A percentile compares a stretch with the other conserved stretches of the same genome.
Evolutionary conservation across 2,113 vertebrate genomes (phyloP).

Genomic region (Myotis brandtii): DNA sequence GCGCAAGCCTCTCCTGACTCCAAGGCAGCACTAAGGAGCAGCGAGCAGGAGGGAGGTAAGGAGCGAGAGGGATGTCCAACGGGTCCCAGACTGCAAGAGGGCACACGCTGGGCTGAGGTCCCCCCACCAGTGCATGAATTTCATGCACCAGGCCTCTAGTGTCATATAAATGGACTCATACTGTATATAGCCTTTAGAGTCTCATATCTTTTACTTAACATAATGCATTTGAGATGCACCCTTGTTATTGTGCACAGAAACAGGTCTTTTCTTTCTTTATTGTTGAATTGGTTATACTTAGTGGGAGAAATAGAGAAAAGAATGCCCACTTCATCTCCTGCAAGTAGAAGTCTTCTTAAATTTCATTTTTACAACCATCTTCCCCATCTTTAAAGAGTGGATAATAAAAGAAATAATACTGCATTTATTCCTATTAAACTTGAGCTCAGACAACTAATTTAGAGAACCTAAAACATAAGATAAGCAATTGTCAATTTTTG

Average conservation of each 20-base stretch:
- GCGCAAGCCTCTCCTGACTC: no score
- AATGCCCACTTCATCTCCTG: background rate
- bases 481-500: background rate
- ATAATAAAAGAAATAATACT: background rate
- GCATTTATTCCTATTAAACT: slow-evolving; percentile 12
- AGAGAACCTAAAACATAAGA: background rate
- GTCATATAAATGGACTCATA: background rate
- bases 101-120: no score
- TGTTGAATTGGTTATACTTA: background rate
- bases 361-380: background rate
- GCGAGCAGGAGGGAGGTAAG: no score
- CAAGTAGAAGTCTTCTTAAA: slow-evolving; percentile 21
- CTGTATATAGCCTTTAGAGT: background rate
- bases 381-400: background rate
- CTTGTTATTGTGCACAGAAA: background rate
- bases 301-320: background rate
- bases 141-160: no score
- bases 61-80: no score
- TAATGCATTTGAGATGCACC: background rate
- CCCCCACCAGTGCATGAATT: no score
- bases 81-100: no score
- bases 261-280: background rate
- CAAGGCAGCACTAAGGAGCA: no score
- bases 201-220: background rate
- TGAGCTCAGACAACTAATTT: background rate